Conservation (phyloP, 2,888 invertebrate genomes). For the Apodemia duryi region DNA sequence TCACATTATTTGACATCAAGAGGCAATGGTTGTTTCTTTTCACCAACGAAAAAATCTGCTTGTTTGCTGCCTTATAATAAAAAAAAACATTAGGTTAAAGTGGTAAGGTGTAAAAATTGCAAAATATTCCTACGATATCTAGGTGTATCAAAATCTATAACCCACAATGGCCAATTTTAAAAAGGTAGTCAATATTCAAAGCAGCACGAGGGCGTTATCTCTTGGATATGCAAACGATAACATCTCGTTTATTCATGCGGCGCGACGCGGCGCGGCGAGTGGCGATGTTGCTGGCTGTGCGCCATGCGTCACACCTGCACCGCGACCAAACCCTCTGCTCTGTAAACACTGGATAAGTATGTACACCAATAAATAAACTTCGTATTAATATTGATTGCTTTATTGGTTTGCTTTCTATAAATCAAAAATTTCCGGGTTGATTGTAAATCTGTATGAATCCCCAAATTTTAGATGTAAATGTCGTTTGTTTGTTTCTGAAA, state of each 20-base stretch:
- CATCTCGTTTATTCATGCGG: conserved; percentile 6
- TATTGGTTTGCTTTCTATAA: too few species aligned
- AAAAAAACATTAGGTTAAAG: too few species aligned
- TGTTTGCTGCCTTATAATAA: too few species aligned
- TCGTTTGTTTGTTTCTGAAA: too few species aligned
- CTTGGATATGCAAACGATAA: conserved; percentile 7
- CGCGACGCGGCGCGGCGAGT: not conserved
- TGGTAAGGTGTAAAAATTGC: not conserved
- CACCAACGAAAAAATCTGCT: too few species aligned
- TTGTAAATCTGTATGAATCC: too few species aligned
- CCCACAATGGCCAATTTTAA: not conserved
- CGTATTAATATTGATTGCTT: too few species aligned
- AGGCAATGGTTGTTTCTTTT: too few species aligned
- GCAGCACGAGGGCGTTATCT: conserved; percentile 8
- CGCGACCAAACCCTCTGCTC: not conserved
- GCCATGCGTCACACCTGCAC: not conserved
- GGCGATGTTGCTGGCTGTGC: not conserved
- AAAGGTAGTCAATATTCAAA: conserved; percentile 13
- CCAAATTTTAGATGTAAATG: too few species aligned
- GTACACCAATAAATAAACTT: too few species aligned
- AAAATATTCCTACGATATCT: not conserved
- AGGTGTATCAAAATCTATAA: not conserved
- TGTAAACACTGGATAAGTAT: not conserved
- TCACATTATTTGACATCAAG: too few species aligned
- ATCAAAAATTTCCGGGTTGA: too few species aligned